Percentiles rank a stretch among this genome's conserved stretches.
phyloP scores from a whole-genome alignment of 2,113 vertebrate genomes.

The Rhinichthys klamathensis region DNA sequence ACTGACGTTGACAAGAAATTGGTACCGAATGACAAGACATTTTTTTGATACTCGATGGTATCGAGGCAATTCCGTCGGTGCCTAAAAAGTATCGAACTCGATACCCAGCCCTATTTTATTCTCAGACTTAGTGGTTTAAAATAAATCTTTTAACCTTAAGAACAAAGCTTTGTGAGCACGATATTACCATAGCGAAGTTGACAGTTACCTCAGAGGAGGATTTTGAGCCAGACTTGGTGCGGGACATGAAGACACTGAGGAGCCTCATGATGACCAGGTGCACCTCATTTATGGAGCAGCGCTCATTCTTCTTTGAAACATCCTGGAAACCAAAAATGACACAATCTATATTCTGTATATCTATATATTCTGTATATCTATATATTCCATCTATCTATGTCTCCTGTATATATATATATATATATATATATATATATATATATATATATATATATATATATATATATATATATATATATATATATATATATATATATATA shows the following conservation, averaged over 20 bases:
- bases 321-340: slow-evolving; percentile 75
- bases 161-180: not conserved
- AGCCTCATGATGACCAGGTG: slow-evolving; percentile 97
- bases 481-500: no score
- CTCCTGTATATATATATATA: no score
- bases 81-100: no score
- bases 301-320: slow-evolving; percentile 95
- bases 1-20: not conserved
- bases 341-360: not conserved
- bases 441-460: no score
- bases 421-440: no score
- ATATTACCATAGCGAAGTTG: not conserved
- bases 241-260: slow-evolving; percentile 98
- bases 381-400: no score
- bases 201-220: slow-evolving; percentile 90
- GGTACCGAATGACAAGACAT: no score
- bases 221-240: slow-evolving; percentile 96
- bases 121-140: not conserved
- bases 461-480: no score
- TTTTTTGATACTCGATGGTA: no score
- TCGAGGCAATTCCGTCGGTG: no score
- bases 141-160: not conserved
- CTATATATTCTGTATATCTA: not conserved
- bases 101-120: not conserved
- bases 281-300: slow-evolving; percentile 91